Conservation (phyloP, 2,888 invertebrate species). For the Iselma pallidipennis region DNA sequence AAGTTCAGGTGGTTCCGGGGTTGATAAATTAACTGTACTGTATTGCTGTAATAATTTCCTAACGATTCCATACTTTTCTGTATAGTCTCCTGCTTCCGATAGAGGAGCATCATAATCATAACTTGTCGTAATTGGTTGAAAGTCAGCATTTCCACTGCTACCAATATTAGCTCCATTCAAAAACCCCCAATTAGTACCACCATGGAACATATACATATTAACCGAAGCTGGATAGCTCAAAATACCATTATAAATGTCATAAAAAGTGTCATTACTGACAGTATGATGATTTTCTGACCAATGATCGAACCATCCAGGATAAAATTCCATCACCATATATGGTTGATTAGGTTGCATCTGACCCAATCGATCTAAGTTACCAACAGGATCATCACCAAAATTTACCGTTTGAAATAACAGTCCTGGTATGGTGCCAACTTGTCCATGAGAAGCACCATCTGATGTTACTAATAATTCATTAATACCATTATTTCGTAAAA, state of each 20-base stretch:
- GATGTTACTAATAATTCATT: constrained; percentile 60
- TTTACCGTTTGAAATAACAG: constrained; percentile 57
- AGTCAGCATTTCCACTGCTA: constrained; percentile 23
- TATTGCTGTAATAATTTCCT: constrained; percentile 57
- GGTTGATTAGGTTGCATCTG: constrained; percentile 58
- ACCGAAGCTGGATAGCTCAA: constrained; percentile 57
- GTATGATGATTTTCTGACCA: constrained; percentile 55
- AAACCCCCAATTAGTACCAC: constrained; percentile 84
- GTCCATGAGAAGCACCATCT: constrained; percentile 50
- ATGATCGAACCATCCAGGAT: constrained; percentile 64
- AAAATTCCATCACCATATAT: constrained; percentile 62
- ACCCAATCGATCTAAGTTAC: constrained; percentile 53
- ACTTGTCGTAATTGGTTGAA: constrained; percentile 51
- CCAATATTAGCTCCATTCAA: constrained; percentile 40
- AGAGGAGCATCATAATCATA: constrained; percentile 89
- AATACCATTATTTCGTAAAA: constrained; percentile 36
- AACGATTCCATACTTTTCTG: constrained; percentile 71
- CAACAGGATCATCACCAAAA: constrained; percentile 55
- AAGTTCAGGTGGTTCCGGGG: constrained; percentile 39
- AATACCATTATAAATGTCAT: constrained; percentile 34
- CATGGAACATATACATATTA: constrained; percentile 90
- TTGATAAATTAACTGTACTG: constrained; percentile 41
- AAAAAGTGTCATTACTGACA: constrained; percentile 32
- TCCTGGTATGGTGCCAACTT: constrained; percentile 50
- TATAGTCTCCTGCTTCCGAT: constrained; percentile 86